These are phyloP conservation scores for Tipula confusa DNA, from an alignment of 2,888 invertebrate species.

Conservation along the genomic window DNA sequence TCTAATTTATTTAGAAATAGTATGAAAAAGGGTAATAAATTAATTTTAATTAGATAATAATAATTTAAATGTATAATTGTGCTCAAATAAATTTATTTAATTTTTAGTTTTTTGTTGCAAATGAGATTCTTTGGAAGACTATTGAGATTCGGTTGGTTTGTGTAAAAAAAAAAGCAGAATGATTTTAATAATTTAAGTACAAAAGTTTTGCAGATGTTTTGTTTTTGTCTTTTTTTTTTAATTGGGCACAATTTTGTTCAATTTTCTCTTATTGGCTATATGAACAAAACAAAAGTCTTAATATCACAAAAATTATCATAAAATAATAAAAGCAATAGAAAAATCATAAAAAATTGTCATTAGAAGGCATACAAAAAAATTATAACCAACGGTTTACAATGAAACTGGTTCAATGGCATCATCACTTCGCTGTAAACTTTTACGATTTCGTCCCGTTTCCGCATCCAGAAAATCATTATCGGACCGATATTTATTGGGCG, in stretches of 20 bases:
- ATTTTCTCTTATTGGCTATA: not conserved
- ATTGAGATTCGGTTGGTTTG: not conserved
- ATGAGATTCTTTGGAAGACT: constrained; percentile 20
- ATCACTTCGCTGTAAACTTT: not conserved
- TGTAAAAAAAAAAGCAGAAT: not conserved
- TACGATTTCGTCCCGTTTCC: not conserved
- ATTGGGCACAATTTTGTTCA: constrained; percentile 4
- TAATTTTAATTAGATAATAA: not conserved
- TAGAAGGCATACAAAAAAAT: not conserved
- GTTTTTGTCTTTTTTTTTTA: too few species aligned
- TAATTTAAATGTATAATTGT: not conserved
- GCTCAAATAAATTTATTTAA: not conserved
- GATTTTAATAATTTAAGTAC: not conserved
- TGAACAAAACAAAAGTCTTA: not conserved
- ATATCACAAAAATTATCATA: constrained; percentile 4
- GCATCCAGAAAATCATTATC: constrained; percentile 16
- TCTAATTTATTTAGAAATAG: not conserved
- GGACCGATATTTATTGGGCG: not conserved
- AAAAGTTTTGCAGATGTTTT: not conserved
- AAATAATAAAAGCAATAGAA: constrained; percentile 28
- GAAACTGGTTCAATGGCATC: constrained; percentile 28
- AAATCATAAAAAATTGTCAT: constrained; percentile 26
- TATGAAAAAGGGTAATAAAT: not conserved
- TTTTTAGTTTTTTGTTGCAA: not conserved
- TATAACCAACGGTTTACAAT: not conserved